Evolutionary conservation across 2,888 invertebrate genomes (phyloP), one percentile per base, ranked within the genome.

Genomic region (Cataglyphis rosenhaueri): DNA sequence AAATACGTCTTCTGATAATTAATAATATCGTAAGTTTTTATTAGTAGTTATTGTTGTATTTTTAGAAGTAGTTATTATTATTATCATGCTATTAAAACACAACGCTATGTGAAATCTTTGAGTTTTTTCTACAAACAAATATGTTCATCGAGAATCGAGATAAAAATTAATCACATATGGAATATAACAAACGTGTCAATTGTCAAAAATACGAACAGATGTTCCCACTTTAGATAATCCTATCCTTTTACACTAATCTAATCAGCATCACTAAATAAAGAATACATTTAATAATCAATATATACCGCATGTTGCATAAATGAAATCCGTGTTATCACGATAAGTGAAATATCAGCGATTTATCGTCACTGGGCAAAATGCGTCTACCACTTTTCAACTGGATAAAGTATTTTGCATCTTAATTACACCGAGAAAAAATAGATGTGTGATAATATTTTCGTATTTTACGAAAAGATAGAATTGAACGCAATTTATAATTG

Each of bases 161-260:
- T 87, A 87, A 87, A 78, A 86, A 86, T 84, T 76, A 81, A 84
- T 68, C 83, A 62, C 66, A n/a, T 32, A 44, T 57, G 65, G n/a
- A 70, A 21, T 44, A 32, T 5, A 18, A 21, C 41, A 35, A 44
- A 38, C 9, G n/a, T 35, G 52, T 1, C 75, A 55, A 83, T 79
- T 86, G 82, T 83, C 83, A 82, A 78, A 85, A 79, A 85, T 84
- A 62, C 48, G 76, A 89, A 90, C 93, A 94, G 92, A 94, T 94
- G 94, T 92, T 89, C 79, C 87, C 92, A 92, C 93, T 94, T 86
- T 86, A 93, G 92, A 93, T 93, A 92, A 93, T 92, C 91, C 89
- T 62, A 90, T 88, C 91, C 92, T 93, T 94, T 94, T 93, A 93
- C 90, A 86, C 81, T 89, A 93, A 94, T 94, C 94, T 94, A 94